Evolutionary conservation across 2,797 vertebrate species (phyloP).

Genomic region (Eleutherodactylus coqui): DNA sequence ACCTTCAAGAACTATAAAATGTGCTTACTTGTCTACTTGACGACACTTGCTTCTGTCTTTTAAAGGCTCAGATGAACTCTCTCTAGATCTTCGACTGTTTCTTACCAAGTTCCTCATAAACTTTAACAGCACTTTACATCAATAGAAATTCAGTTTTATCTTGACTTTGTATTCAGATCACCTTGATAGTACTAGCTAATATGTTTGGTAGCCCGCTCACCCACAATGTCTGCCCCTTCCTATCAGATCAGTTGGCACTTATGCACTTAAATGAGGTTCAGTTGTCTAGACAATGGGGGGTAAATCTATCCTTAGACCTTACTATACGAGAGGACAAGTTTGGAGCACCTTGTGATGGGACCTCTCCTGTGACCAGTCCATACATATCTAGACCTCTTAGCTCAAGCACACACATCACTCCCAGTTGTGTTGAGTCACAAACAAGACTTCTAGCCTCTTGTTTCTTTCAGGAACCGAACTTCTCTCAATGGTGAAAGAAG

Average conservation of each 20-base stretch:
- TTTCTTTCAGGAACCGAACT: slow-evolving; percentile 73
- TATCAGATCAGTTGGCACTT: background rate
- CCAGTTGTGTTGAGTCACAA: slow-evolving; percentile 34
- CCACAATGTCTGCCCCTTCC: background rate
- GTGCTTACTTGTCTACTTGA: slow-evolving; percentile 25
- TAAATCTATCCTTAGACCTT: background rate
- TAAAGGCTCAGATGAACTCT: background rate
- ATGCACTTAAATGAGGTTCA: slow-evolving; percentile 16
- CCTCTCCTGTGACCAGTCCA: background rate
- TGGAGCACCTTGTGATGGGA: background rate
- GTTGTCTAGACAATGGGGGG: background rate
- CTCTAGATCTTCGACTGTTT: slow-evolving; percentile 31
- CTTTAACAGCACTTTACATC: slow-evolving; percentile 34
- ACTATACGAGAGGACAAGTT: background rate
- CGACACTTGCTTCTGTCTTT: slow-evolving; percentile 5
- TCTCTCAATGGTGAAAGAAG: slow-evolving; percentile 66
- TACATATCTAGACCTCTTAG: background rate
- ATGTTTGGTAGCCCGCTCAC: background rate
- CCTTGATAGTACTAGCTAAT: slow-evolving; percentile 31
- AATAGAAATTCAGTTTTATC: slow-evolving; percentile 15
- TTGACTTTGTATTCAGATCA: background rate
- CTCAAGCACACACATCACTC: background rate
- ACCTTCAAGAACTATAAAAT: slow-evolving; percentile 52
- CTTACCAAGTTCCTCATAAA: background rate
- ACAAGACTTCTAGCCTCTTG: slow-evolving; percentile 73